A percentile compares a stretch with the other conserved stretches of the same genome.
These are phyloP conservation scores for Crotalus horridus DNA, from an alignment of 2,113 vertebrate species.

Conservation along the genomic window DNA sequence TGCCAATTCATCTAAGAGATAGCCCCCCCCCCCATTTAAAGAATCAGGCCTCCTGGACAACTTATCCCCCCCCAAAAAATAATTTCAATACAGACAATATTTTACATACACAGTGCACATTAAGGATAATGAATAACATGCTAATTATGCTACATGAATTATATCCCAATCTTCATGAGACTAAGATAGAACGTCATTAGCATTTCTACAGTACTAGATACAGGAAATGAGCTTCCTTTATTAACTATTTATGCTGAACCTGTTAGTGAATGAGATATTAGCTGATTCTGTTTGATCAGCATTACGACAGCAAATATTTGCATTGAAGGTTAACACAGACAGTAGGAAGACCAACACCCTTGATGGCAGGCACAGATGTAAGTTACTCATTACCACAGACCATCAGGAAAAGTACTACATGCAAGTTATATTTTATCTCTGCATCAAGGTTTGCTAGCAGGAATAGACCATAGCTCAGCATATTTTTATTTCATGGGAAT, in stretches of 20 bases:
- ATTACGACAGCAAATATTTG: slow-evolving; percentile 43
- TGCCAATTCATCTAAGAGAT: background rate
- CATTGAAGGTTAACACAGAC: background rate
- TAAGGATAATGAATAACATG: background rate
- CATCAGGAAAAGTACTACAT: background rate
- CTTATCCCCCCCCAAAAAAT: background rate
- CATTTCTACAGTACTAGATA: slow-evolving; percentile 43
- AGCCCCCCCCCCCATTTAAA: background rate
- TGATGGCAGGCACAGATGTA: background rate
- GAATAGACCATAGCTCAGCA: accelerated
- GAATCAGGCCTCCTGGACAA: background rate
- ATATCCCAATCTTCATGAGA: slow-evolving; percentile 14
- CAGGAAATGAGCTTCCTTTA: slow-evolving; percentile 46
- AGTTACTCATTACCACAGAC: background rate
- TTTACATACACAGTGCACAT: background rate
- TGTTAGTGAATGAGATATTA: slow-evolving; percentile 22
- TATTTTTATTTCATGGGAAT: background rate
- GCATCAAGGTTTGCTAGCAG: background rate
- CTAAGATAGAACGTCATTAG: slow-evolving; percentile 26
- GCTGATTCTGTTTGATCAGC: slow-evolving; percentile 27
- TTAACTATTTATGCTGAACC: slow-evolving; percentile 70
- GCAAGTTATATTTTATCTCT: background rate
- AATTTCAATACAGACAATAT: background rate
- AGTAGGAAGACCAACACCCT: background rate
- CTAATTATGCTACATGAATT: slow-evolving; percentile 1